Evolutionary conservation across 23 tunicate species (phyloP).

Genomic region (Botrylloides violaceus): DNA sequence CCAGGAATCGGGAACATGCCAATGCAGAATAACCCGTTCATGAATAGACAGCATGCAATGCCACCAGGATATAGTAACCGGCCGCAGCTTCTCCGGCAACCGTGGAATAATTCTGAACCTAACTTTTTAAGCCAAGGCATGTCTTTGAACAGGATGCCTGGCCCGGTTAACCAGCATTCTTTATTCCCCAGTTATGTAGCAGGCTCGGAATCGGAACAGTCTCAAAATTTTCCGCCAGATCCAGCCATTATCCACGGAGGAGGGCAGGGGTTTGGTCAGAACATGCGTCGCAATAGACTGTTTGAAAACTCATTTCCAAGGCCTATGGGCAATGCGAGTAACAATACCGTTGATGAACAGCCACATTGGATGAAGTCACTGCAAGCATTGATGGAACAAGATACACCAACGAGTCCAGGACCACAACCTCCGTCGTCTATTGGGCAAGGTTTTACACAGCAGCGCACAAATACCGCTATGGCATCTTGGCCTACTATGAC

Average conservation of each 20-base stretch:
- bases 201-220: slow-evolving; percentile 19
- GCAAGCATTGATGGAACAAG: slow-evolving; percentile 57
- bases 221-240: slow-evolving; percentile 28
- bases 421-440: neutral
- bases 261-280: neutral
- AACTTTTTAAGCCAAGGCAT: slow-evolving; percentile 9
- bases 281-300: slow-evolving; percentile 26
- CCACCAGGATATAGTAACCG: slow-evolving; percentile 10
- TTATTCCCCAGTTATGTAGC: neutral
- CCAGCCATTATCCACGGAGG: slow-evolving; percentile 75
- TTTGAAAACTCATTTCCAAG: neutral
- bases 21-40: neutral
- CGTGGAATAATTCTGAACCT: slow-evolving; percentile 12
- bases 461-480: slow-evolving; percentile 15
- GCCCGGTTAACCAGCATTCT: slow-evolving; percentile 10
- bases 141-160: slow-evolving; percentile 14
- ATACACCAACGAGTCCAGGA: slow-evolving; percentile 26
- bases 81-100: neutral
- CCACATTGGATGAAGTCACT: slow-evolving; percentile 93
- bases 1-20: slow-evolving; percentile 10
- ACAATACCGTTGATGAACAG: slow-evolving; percentile 34
- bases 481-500: slow-evolving; percentile 25
- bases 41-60: slow-evolving; percentile 5
- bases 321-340: neutral
- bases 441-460: slow-evolving; percentile 7